Evolutionary conservation across 2,888 invertebrate genomes (phyloP), one percentile per base, ranked within the genome.

Genomic region (Caenorhabditis sp.): DNA sequence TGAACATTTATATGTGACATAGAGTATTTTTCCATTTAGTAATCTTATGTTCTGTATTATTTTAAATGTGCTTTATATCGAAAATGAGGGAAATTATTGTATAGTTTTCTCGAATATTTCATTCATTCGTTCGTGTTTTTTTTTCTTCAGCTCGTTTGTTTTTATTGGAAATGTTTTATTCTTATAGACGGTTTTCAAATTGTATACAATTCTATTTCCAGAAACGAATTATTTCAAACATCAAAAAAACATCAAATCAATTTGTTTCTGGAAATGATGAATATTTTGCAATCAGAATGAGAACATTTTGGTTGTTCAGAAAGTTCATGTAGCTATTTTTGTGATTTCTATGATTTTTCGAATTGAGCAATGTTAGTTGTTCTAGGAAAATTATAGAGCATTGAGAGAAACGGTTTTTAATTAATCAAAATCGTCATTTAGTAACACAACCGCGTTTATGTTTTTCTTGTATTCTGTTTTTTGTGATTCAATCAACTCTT

Each of bases 401-500:
- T 43, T 43, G 17, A 43, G 43, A 17, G 17, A 43, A 43, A 43
- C 43, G 43, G 43, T 43, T 43, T 43, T 43, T 43, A 43, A 17
- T 36, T 14, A 43, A 43, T 17, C 3, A 43, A 43, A 43, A 43
- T 17, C 17, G 12, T 17, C 43, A 43, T 43, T 31, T 43, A 43
- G 43, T 43, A 43, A 7, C 17, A 43, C 12, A 43, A 17, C 43
- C 43, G 43, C 43, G 43, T 43, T 43, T 43, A 43, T 14, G 17
- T 43, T 43, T 31, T 43, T 43, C 7, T 43, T 43, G 43, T 43
- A 43, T 43, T 43, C 17, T 43, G 17, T 43, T 43, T n/a, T 17
- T 43, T 43, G 43, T 43, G 43, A 43, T 43, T 43, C 43, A 43
- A 43, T 43, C 43, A 43, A 43, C 43, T 43, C 52, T 52, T 52